phyloP scores from a whole-genome alignment of 2,888 invertebrate genomes.

The Serripes groenlandicus region DNA sequence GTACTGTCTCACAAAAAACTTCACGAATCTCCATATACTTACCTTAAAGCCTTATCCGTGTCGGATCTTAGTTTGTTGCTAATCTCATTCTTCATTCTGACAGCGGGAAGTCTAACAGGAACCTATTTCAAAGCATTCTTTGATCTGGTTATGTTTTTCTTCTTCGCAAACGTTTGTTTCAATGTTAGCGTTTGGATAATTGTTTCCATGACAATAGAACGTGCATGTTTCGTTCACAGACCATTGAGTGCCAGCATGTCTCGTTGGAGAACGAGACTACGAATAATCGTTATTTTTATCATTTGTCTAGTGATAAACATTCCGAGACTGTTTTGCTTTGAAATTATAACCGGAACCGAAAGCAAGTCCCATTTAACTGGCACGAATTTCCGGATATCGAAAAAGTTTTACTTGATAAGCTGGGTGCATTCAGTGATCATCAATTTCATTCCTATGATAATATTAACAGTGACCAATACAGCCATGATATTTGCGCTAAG shows the following conservation, averaged over 20 bases:
- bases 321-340: conserved; percentile 75
- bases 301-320: conserved; percentile 75
- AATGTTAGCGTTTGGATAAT: conserved; percentile 81
- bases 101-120: conserved; percentile 41
- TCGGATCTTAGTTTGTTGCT: conserved; percentile 78
- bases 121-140: conserved; percentile 74
- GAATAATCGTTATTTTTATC: conserved; percentile 69
- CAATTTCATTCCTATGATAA: conserved; percentile 77
- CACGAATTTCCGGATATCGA: conserved; percentile 70
- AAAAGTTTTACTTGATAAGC: conserved; percentile 64
- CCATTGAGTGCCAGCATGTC: conserved; percentile 79
- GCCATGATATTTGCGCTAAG: conserved; percentile 74
- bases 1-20: conserved; percentile 79
- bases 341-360: conserved; percentile 33
- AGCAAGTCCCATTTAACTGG: conserved; percentile 37
- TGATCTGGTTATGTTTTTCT: conserved; percentile 77
- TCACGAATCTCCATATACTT: conserved; percentile 82
- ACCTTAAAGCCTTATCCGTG: conserved; percentile 80
- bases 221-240: conserved; percentile 78
- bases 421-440: conserved; percentile 77
- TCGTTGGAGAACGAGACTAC: conserved; percentile 68
- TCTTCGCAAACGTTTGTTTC: conserved; percentile 79
- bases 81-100: conserved; percentile 70
- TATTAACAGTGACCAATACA: conserved; percentile 74
- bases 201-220: conserved; percentile 81